These are phyloP conservation scores for Mesocentrotus franciscanus DNA, from an alignment of 53 echinoderm and acorn worm genomes.

Conservation along the genomic window DNA sequence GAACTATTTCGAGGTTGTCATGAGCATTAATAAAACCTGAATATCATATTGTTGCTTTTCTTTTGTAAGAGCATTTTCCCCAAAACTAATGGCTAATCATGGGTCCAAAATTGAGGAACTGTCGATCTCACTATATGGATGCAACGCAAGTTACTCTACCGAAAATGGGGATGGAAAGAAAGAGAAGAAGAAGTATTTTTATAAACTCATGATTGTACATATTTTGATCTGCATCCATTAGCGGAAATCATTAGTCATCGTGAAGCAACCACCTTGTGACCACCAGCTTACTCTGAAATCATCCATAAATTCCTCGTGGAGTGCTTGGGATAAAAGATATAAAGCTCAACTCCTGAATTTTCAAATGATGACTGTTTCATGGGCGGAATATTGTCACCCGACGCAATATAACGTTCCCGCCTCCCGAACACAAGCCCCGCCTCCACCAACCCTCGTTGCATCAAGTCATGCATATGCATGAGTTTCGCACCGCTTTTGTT, in stretches of 20 bases:
- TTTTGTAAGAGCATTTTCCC: no score
- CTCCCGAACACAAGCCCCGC: constrained; percentile 11
- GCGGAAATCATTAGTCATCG: constrained; percentile 39
- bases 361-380: constrained; percentile 46
- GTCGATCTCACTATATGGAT: no score
- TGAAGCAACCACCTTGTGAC: neutral
- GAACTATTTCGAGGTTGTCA: no score
- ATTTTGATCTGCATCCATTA: neutral
- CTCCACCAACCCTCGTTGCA: neutral
- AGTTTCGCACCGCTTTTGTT: constrained; percentile 28
- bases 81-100: no score
- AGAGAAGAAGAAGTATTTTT: no score
- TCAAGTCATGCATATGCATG: constrained; percentile 53
- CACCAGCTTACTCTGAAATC: neutral
- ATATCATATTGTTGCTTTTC: no score
- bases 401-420: neutral
- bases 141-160: no score
- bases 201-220: neutral
- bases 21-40: no score
- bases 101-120: no score
- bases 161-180: no score
- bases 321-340: neutral
- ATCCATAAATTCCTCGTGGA: neutral
- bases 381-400: neutral
- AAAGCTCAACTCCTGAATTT: neutral